Base-by-base conservation (phyloP, 2,113 vertebrate species). In the Saimiri boliviensis region DNA sequence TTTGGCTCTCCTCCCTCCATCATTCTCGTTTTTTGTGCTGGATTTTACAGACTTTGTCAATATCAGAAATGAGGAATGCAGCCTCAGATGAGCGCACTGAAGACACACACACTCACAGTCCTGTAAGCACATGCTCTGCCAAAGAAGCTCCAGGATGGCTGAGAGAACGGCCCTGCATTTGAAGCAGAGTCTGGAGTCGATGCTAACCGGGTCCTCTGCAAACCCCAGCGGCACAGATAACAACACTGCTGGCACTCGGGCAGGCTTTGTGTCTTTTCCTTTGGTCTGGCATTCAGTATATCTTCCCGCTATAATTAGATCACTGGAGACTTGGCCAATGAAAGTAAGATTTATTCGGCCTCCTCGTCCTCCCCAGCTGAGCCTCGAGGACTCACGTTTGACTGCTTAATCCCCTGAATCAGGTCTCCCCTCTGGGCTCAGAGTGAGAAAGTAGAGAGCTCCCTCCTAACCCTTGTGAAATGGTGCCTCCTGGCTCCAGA, bases 311-410 rank as follows among this genome's bases (percentile, higher is more conserved):
- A 10, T 97, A 97, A 96, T 66, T 95, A 21, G 35, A 93, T 97
- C 97, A 94, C 96, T 92, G 40, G 91, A 98, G 92, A 66, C 52
- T 9, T 10, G 13, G 8, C 32, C 70, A 68, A 45, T 89, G 56
- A 71, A 95, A 93, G 68, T 3, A 12, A 37, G 40, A 95, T 95
- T 97, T 94, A 92, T 79, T 84, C 49, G 52, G 47, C 91, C 71
- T 89, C 30, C 58, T 87, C 85, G 80, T 25, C 58, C n/a, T 92
- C 30, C 14, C 42, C 42, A 11, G 40, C 11, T 0, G 8, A 60
- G 17, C 27, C 32, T 95, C 21, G 11, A 85, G n/a, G 27, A 82
- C 86, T 47, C 10, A 3, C 63, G 13, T 71, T 92, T 94, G 27
- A 81, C 95, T 79, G n/a, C n/a, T 32, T 16, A 94, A 1, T 74